These are phyloP conservation scores for Sternotherus odoratus DNA, from an alignment of 2,797 vertebrate species.

Conservation along the genomic window DNA sequence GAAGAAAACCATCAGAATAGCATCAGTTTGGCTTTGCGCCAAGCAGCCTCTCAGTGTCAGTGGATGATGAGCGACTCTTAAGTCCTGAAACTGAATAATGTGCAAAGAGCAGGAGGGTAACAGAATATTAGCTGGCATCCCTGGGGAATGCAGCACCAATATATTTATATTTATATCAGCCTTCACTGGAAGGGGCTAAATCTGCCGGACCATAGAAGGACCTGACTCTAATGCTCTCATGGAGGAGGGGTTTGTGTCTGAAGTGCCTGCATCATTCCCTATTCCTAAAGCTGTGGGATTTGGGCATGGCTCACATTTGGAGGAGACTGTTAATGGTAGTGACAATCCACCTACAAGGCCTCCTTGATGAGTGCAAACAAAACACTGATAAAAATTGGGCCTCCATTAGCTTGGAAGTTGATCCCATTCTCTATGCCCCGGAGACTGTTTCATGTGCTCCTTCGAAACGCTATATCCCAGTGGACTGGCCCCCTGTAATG, in stretches of 20 bases:
- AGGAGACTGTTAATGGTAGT: background rate
- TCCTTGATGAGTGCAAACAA: background rate
- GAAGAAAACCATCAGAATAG: background rate
- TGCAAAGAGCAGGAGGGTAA: slow-evolving; percentile 56
- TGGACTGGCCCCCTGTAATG: rapidly evolving
- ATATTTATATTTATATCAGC: slow-evolving; percentile 19
- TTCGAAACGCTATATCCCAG: background rate
- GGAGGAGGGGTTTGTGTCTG: background rate
- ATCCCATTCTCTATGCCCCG: background rate
- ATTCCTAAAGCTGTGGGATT: background rate
- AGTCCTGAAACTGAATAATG: slow-evolving; percentile 61
- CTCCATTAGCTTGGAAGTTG: background rate
- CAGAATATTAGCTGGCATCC: slow-evolving; percentile 10
- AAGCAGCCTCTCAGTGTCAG: slow-evolving; percentile 12
- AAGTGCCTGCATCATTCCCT: background rate
- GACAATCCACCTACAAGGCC: background rate
- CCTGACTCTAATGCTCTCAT: background rate
- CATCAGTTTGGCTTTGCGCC: slow-evolving; percentile 24
- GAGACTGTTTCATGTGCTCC: background rate
- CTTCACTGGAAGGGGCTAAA: background rate
- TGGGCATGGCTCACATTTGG: background rate
- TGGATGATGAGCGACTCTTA: background rate
- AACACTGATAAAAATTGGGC: background rate
- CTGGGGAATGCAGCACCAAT: background rate
- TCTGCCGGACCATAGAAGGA: background rate